These are phyloP conservation scores for Lepidochitona cinerea DNA, from an alignment of 2,888 invertebrate species.

Conservation along the genomic window DNA sequence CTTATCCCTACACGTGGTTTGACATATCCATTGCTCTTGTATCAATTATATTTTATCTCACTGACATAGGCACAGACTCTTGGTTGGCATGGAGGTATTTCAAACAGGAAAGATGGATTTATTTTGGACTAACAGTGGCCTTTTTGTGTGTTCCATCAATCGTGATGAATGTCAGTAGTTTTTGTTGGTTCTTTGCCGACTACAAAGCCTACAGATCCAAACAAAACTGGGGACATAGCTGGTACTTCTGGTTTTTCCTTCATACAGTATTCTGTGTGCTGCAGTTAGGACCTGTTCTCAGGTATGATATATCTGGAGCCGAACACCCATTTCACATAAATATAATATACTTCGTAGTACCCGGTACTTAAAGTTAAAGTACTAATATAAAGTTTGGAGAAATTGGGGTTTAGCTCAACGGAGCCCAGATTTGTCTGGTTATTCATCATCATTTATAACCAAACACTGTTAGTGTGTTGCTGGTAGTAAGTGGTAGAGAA, in stretches of 20 bases:
- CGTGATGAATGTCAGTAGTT: constrained; percentile 3
- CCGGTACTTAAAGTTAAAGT: no score
- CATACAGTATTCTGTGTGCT: constrained; percentile 47
- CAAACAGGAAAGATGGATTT: background rate
- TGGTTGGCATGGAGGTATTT: constrained; percentile 1
- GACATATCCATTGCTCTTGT: background rate
- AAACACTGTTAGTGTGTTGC: no score
- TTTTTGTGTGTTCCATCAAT: background rate
- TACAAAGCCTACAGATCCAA: background rate
- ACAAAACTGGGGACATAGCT: constrained; percentile 1
- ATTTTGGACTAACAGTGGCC: background rate
- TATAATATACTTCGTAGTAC: no score
- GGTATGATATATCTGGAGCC: constrained; percentile 34
- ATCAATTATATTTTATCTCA: constrained; percentile 1
- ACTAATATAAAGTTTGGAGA: no score
- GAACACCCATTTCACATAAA: background rate
- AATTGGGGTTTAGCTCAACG: no score
- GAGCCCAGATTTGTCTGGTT: no score
- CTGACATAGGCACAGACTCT: constrained; percentile 3
- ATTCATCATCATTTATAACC: no score
- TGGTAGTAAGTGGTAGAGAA: no score
- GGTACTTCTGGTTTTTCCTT: background rate
- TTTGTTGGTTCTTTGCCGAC: background rate
- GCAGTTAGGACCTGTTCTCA: constrained; percentile 56
- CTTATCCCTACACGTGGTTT: background rate